Evolutionary conservation across 2,888 invertebrate species (phyloP).

Genomic region (Apodemia zela): DNA sequence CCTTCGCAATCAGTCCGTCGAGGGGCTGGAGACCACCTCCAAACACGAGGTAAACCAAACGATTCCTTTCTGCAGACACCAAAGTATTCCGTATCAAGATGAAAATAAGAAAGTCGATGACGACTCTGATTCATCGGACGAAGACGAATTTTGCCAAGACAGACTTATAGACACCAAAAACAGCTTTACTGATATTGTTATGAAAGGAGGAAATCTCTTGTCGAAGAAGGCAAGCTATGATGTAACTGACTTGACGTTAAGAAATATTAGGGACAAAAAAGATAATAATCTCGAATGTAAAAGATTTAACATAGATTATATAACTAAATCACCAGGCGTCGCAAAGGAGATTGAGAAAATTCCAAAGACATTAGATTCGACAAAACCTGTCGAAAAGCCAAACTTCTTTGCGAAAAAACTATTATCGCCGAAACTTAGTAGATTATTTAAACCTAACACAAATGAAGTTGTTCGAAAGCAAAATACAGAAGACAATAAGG

Average conservation of each 20-base stretch:
- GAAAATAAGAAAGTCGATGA: slow-evolving; percentile 27
- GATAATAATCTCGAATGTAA: slow-evolving; percentile 49
- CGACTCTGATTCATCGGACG: slow-evolving; percentile 43
- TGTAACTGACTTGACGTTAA: slow-evolving; percentile 46
- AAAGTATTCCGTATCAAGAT: slow-evolving; percentile 45
- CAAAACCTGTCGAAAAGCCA: slow-evolving; percentile 47
- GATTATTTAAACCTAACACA: slow-evolving; percentile 60
- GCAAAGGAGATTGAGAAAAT: slow-evolving; percentile 51
- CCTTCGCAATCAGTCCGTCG: slow-evolving; percentile 69
- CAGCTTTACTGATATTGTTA: slow-evolving; percentile 43
- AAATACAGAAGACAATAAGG: slow-evolving; percentile 43
- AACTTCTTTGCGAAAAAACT: slow-evolving; percentile 64
- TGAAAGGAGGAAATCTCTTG: slow-evolving; percentile 47
- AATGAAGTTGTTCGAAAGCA: slow-evolving; percentile 47
- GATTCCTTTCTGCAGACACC: slow-evolving; percentile 51
- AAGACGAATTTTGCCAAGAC: slow-evolving; percentile 32
- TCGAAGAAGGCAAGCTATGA: slow-evolving; percentile 56
- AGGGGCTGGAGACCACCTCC: slow-evolving; percentile 55
- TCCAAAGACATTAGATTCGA: slow-evolving; percentile 38
- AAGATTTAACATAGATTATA: slow-evolving; percentile 54
- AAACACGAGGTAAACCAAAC: slow-evolving; percentile 44
- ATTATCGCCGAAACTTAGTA: slow-evolving; percentile 65
- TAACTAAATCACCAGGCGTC: slow-evolving; percentile 46
- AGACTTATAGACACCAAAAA: slow-evolving; percentile 24
- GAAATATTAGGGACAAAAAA: slow-evolving; percentile 45